These are phyloP conservation scores for Heliothis virescens DNA, from an alignment of 1,140 invertebrate genomes.

Conservation along the genomic window DNA sequence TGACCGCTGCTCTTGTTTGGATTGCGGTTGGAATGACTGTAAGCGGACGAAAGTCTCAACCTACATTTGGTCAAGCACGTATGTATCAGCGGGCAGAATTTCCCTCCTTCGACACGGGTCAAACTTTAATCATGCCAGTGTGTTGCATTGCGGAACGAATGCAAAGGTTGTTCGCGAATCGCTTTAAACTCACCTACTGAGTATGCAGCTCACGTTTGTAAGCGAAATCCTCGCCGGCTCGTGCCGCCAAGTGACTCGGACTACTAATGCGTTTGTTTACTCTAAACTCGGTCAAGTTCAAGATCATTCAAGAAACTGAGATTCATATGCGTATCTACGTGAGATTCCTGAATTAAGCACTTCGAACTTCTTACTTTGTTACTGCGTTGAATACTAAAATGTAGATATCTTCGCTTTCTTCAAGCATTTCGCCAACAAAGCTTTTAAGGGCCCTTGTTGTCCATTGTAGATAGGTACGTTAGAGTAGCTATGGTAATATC, in stretches of 20 bases:
- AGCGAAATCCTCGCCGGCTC: constrained; percentile 73
- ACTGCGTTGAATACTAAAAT: constrained; percentile 18
- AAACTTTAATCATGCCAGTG: constrained; percentile 74
- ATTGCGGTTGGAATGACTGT: constrained; percentile 76
- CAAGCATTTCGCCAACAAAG: neutral
- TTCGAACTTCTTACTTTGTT: neutral
- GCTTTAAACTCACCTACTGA: constrained; percentile 40
- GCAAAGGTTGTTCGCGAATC: constrained; percentile 75
- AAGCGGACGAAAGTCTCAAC: constrained; percentile 79
- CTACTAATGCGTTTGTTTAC: constrained; percentile 64
- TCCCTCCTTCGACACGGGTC: constrained; percentile 71
- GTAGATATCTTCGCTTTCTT: constrained; percentile 35
- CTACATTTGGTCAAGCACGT: constrained; percentile 73
- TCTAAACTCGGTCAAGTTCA: constrained; percentile 50
- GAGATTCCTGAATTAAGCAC: neutral
- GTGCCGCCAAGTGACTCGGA: constrained; percentile 62
- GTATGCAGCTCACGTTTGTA: constrained; percentile 65
- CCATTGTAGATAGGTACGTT: constrained; percentile 3
- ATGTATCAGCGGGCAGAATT: constrained; percentile 74
- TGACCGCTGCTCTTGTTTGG: constrained; percentile 79
- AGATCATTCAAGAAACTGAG: constrained; percentile 27
- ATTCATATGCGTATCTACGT: constrained; percentile 27
- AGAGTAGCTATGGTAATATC: constrained; percentile 20
- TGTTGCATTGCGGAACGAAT: constrained; percentile 78
- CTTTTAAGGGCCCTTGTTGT: constrained; percentile 1